Conservation (phyloP, 1,140 invertebrate species). For the Oncopeltus fasciatus region DNA sequence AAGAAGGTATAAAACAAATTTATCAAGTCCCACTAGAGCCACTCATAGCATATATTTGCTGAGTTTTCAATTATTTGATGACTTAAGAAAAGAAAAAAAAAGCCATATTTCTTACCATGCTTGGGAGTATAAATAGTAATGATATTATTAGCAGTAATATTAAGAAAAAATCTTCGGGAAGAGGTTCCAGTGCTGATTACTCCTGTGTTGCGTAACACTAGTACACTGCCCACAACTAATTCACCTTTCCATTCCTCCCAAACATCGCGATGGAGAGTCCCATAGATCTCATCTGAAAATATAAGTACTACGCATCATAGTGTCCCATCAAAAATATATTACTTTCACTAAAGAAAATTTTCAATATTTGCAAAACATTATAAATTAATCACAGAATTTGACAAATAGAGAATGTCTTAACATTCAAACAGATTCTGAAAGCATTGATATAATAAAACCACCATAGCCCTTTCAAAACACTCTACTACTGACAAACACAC, state of each 20-base stretch:
- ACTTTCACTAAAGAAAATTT: too few species aligned
- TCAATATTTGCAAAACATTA: too few species aligned
- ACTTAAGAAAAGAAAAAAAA: background rate
- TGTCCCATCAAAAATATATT: background rate
- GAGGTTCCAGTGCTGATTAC: conserved; percentile 20
- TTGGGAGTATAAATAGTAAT: conserved; percentile 19
- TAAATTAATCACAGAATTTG: too few species aligned
- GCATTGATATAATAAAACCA: too few species aligned
- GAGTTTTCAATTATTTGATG: too few species aligned
- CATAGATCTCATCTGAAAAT: conserved; percentile 24
- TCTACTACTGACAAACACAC: too few species aligned
- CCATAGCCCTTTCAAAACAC: too few species aligned
- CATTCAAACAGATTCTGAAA: too few species aligned
- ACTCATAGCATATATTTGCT: too few species aligned
- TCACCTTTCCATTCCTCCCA: conserved; percentile 22
- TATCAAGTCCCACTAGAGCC: too few species aligned
- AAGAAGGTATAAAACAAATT: too few species aligned
- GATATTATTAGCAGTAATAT: conserved; percentile 23
- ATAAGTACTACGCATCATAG: background rate
- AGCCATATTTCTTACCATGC: background rate
- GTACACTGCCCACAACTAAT: conserved; percentile 20
- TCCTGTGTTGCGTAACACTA: conserved; percentile 23
- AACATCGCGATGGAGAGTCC: conserved; percentile 23
- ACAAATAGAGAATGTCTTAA: too few species aligned
- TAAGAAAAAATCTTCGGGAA: conserved; percentile 21